phyloP scores from a whole-genome alignment of 2,113 vertebrate genomes.

The Melanerpes formicivorus region DNA sequence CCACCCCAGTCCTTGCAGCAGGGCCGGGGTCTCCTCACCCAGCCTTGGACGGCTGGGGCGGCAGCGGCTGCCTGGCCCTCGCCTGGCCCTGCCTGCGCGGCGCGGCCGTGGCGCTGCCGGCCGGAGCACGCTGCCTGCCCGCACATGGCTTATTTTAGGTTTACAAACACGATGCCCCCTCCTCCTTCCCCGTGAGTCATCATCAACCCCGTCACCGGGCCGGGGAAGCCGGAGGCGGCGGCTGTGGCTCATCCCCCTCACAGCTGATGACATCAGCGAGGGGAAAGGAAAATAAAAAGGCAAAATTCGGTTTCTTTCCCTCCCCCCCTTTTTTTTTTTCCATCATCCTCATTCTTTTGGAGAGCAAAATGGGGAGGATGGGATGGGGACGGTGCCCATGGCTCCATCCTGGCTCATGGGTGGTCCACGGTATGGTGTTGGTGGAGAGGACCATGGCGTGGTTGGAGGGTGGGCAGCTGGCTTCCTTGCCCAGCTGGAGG shows the following conservation, averaged over 20 bases:
- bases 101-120: neutral
- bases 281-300: neutral
- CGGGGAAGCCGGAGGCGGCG: slow-evolving; percentile 1
- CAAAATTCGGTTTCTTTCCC: neutral
- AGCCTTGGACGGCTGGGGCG: too few relatives aligned
- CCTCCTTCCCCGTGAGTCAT: slow-evolving; percentile 41
- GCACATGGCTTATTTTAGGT: slow-evolving; percentile 66
- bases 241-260: neutral
- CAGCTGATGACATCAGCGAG: neutral
- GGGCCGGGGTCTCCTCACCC: too few relatives aligned
- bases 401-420: fast-evolving
- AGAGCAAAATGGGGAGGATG: neutral
- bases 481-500: neutral
- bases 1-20: too few relatives aligned
- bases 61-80: too few relatives aligned
- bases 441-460: fast-evolving
- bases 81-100: too few relatives aligned
- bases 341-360: fast-evolving
- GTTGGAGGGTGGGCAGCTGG: neutral
- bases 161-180: slow-evolving; percentile 58
- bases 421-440: neutral
- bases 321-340: neutral
- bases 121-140: slow-evolving; percentile 36
- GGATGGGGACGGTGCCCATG: fast-evolving
- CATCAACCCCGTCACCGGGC: slow-evolving; percentile 35